These are phyloP conservation scores for Agrochola lychnidis DNA, from an alignment of 2,888 invertebrate genomes.

Conservation along the genomic window DNA sequence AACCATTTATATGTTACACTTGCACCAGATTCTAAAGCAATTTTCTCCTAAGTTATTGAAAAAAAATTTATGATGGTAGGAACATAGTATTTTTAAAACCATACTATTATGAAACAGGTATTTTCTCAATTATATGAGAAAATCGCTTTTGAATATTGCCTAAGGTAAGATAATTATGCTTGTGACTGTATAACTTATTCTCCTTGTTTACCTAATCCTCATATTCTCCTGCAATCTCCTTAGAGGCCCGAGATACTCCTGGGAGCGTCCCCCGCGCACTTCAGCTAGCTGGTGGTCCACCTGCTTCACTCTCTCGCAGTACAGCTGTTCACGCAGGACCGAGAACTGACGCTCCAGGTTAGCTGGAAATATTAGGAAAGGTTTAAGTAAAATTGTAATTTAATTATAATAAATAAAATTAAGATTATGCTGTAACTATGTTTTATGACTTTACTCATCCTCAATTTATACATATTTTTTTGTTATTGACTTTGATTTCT, in stretches of 20 bases:
- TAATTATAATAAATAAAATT: background rate
- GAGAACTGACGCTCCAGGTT: conserved; percentile 97
- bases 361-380: conserved; percentile 82
- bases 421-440: background rate
- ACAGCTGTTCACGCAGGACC: conserved; percentile 96
- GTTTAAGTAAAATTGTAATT: background rate
- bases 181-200: background rate
- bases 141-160: no score
- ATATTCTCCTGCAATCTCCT: conserved; percentile 96
- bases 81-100: no score
- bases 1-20: no score
- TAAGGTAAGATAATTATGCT: no score
- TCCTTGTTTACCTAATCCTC: conserved; percentile 87
- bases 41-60: background rate
- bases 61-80: no score
- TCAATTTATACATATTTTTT: no score
- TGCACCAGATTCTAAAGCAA: no score
- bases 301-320: conserved; percentile 94
- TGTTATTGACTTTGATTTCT: no score
- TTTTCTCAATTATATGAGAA: no score
- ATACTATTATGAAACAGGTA: no score
- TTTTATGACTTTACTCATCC: background rate
- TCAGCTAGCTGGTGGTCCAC: conserved; percentile 96
- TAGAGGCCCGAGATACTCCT: conserved; percentile 96
- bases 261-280: conserved; percentile 95